Base-by-base conservation (phyloP, 2,113 vertebrate genomes). In the Leptosomus discolor region DNA sequence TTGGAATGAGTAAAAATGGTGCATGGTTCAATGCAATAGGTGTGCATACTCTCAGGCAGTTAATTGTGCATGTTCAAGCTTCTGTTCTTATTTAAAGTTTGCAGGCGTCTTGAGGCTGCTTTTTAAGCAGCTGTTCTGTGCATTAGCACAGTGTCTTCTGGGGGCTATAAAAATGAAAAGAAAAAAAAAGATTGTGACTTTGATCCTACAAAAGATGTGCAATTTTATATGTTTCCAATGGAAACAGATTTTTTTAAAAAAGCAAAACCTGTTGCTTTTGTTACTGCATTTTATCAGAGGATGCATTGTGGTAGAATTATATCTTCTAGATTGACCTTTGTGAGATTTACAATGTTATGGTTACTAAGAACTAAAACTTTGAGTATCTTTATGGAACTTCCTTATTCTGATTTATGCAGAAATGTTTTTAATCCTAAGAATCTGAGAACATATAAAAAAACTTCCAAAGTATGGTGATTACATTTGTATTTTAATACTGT, bases 1-100 rank as follows among this genome's bases (percentile, higher is more conserved):
- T 79, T 73, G 63, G 53, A 29, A 24, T 45, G 57, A 58, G n/a
- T 81, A 12, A 58, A 53, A 57, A 29, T 45, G 19, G 6, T 12
- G 6, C 0, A 1, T 80, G 36, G 7, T 45, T 75, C 48, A 37
- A 7, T 58, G 29, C 36, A 16, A 27, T 4, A n/a, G 15, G 20
- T 54, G 3, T 14, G 6, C 17, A 26, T 50, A 8, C 15, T 74
- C 36, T 16, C 23, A 30, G 57, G 78, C 53, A 37, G 18, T 29
- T 77, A 68, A 13, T 29, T 41, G 29, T 48, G 56, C 12, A 8
- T 68, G 2, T 46, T 64, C 36, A 23, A 45, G 34, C n/a, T 54
- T 48, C 75, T 78, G 26, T 74, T 69, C 54, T 67, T 77, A 20
- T 51, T 80, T 61, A 24, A 68, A 23, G 37, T 63, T 84, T 46